A percentile compares a stretch with the other conserved stretches of the same genome.
Conservation (phyloP, 2,797 vertebrate species). For the Trachurus trachurus region DNA sequence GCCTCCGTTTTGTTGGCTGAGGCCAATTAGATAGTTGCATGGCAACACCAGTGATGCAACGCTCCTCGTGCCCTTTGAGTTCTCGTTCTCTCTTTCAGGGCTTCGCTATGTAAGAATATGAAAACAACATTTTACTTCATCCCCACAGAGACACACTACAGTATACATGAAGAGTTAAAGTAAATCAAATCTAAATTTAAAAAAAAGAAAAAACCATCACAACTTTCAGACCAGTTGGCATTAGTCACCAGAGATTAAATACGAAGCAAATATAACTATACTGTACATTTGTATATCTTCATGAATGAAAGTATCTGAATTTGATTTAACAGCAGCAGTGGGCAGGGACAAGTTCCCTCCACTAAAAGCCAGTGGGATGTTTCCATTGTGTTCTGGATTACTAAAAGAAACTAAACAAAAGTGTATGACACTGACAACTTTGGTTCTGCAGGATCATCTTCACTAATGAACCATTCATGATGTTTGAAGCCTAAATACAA, state of each 20-base stretch:
- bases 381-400: too few species aligned
- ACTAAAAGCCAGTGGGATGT: too few species aligned
- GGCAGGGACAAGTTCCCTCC: too few species aligned
- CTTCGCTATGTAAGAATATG: not conserved
- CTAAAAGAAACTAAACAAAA: too few species aligned
- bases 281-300: not conserved
- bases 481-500: too few species aligned
- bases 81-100: constrained; percentile 10
- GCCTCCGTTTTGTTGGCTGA: constrained; percentile 6
- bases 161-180: too few species aligned
- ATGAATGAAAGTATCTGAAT: not conserved
- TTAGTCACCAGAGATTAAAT: not conserved
- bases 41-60: constrained; percentile 24
- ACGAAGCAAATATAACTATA: too few species aligned
- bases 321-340: not conserved
- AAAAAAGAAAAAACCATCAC: too few species aligned
- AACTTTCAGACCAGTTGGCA: not conserved
- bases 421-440: too few species aligned
- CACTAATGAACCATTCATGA: too few species aligned
- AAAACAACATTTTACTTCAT: constrained; percentile 8
- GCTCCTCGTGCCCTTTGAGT: constrained; percentile 29
- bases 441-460: too few species aligned
- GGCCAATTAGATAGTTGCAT: constrained; percentile 38
- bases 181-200: too few species aligned
- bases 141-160: not conserved